These are phyloP conservation scores for Hedychridium roseum DNA, from an alignment of 2,888 invertebrate species.

Conservation along the genomic window DNA sequence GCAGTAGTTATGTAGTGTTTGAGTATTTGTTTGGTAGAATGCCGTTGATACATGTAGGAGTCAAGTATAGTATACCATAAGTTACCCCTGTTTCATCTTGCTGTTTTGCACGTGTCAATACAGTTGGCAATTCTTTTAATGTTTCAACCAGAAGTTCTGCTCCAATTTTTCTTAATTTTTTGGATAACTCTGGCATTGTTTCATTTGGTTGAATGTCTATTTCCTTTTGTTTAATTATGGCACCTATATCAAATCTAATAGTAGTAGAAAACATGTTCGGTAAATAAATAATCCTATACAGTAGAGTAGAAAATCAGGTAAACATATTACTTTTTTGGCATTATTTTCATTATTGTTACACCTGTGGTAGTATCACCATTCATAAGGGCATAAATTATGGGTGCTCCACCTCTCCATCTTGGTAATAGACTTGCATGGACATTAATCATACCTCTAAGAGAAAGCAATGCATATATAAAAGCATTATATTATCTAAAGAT, in stretches of 20 bases:
- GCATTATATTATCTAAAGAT: neutral
- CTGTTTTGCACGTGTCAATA: constrained; percentile 68
- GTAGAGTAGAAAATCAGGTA: neutral
- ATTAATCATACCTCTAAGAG: constrained; percentile 86
- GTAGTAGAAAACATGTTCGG: constrained; percentile 14
- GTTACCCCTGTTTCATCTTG: constrained; percentile 73
- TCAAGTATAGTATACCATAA: constrained; percentile 80
- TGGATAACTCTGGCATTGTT: constrained; percentile 73
- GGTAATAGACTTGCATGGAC: constrained; percentile 93
- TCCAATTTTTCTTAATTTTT: constrained; percentile 73
- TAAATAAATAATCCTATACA: constrained; percentile 11
- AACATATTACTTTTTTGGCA: constrained; percentile 69
- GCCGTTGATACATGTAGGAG: no score
- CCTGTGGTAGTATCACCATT: constrained; percentile 84
- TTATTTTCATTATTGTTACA: constrained; percentile 87
- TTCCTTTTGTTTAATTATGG: constrained; percentile 70
- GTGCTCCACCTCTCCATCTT: constrained; percentile 92
- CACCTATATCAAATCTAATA: constrained; percentile 79
- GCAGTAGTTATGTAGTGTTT: no score
- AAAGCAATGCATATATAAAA: constrained; percentile 16
- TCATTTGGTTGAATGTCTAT: constrained; percentile 69
- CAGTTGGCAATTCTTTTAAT: constrained; percentile 69
- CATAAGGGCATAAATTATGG: constrained; percentile 85
- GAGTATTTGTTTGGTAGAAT: no score
- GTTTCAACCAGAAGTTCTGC: constrained; percentile 73